These are phyloP conservation scores for Laticauda colubrina DNA, from an alignment of 2,113 vertebrate species.

Conservation along the genomic window DNA sequence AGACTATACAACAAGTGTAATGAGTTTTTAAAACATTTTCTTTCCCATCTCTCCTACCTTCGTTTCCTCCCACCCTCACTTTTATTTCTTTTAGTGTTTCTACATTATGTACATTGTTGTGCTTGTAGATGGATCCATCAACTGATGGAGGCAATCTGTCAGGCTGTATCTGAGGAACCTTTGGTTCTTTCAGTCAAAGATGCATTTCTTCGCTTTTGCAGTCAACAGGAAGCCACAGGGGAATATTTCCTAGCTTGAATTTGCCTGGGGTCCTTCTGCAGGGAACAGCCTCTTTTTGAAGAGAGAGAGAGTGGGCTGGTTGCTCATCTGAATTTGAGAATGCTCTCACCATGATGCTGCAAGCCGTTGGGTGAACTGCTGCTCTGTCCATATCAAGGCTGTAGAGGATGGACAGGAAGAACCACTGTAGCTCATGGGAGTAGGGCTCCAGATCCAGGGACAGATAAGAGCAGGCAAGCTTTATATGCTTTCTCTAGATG, in stretches of 20 bases:
- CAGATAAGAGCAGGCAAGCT: not conserved
- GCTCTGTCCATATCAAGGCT: not conserved
- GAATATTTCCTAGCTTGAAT: not conserved
- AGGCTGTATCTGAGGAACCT: not conserved
- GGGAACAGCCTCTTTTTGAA: not conserved
- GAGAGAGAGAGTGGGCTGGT: not conserved
- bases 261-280: not conserved
- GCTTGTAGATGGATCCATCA: slow-evolving; percentile 49
- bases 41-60: not conserved
- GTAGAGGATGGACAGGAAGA: not conserved
- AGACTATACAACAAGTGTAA: slow-evolving; percentile 27
- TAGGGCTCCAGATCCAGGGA: slow-evolving; percentile 5
- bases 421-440: not conserved
- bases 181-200: not conserved
- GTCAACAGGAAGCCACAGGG: not conserved
- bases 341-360: not conserved
- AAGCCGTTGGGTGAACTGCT: not conserved
- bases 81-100: slow-evolving; percentile 47
- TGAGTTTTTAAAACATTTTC: slow-evolving; percentile 42
- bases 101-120: slow-evolving; percentile 68
- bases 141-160: slow-evolving; percentile 5
- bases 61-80: not conserved
- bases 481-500: not conserved
- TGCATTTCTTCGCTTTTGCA: not conserved
- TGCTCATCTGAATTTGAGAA: not conserved